phyloP scores from a whole-genome alignment of 2,888 invertebrate genomes.

The Mythimna impura region DNA sequence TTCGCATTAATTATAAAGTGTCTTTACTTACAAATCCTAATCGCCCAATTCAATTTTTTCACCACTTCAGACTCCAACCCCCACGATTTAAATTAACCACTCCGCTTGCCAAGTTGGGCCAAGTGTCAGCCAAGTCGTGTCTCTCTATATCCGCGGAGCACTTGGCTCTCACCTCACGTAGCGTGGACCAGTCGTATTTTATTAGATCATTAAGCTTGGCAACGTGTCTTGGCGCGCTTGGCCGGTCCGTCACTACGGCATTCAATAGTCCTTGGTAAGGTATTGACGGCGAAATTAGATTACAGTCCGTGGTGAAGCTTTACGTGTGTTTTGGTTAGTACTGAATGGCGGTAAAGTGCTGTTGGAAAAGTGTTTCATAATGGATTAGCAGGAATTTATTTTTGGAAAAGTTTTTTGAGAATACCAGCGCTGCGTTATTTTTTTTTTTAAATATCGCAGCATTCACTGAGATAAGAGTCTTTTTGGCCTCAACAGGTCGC shows the following conservation, averaged over 20 bases:
- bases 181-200: conserved; percentile 76
- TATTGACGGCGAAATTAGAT: conserved; percentile 63
- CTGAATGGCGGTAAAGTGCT: conserved; percentile 20
- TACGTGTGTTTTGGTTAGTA: conserved; percentile 27
- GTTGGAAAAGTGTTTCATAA: neutral
- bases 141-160: conserved; percentile 46
- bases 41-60: conserved; percentile 22
- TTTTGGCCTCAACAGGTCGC: too few relatives aligned
- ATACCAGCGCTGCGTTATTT: too few relatives aligned
- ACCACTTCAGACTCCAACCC: conserved; percentile 6
- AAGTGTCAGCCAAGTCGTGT: conserved; percentile 44
- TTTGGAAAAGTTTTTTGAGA: neutral
- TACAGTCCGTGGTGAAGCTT: conserved; percentile 45
- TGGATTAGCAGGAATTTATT: neutral
- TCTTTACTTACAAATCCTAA: neutral
- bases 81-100: conserved; percentile 54
- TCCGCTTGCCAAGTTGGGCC: conserved; percentile 32
- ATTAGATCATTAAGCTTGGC: conserved; percentile 81
- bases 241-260: conserved; percentile 75
- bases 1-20: too few relatives aligned
- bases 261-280: conserved; percentile 66
- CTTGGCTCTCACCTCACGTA: conserved; percentile 73
- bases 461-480: too few relatives aligned
- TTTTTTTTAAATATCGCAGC: too few relatives aligned
- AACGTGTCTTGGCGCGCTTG: conserved; percentile 70